Evolutionary conservation across 1,140 invertebrate species (phyloP).

Genomic region (Lycorma delicatula): DNA sequence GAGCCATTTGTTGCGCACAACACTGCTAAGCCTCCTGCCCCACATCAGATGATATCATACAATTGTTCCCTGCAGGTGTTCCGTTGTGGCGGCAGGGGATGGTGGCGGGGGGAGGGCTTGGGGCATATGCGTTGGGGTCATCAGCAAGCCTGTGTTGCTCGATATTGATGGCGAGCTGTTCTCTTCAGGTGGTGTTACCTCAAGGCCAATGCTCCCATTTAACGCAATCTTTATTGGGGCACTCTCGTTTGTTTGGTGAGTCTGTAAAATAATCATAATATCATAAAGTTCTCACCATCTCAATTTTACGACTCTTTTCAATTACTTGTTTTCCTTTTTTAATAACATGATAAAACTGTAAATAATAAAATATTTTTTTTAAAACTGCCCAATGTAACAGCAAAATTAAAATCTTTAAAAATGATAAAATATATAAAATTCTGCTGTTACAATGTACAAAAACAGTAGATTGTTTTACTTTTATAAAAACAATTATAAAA

Average conservation of each 20-base stretch:
- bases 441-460: no score
- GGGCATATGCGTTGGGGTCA: constrained; percentile 39
- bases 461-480: no score
- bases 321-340: no score
- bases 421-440: no score
- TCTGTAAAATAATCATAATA: constrained; percentile 1
- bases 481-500: no score
- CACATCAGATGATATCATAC: constrained; percentile 89
- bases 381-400: no score
- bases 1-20: constrained; percentile 57
- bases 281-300: no score
- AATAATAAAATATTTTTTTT: no score
- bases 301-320: no score
- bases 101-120: constrained; percentile 26
- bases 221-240: constrained; percentile 74
- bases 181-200: constrained; percentile 75
- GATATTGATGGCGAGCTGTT: constrained; percentile 41
- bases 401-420: no score
- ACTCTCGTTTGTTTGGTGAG: constrained; percentile 20
- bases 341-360: no score
- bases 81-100: constrained; percentile 45
- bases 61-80: constrained; percentile 76
- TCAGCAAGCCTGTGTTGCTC: constrained; percentile 45
- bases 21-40: constrained; percentile 65
- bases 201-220: constrained; percentile 76